phyloP scores from a whole-genome alignment of 2,797 vertebrate genomes.

The Poeciliopsis presidionis region DNA sequence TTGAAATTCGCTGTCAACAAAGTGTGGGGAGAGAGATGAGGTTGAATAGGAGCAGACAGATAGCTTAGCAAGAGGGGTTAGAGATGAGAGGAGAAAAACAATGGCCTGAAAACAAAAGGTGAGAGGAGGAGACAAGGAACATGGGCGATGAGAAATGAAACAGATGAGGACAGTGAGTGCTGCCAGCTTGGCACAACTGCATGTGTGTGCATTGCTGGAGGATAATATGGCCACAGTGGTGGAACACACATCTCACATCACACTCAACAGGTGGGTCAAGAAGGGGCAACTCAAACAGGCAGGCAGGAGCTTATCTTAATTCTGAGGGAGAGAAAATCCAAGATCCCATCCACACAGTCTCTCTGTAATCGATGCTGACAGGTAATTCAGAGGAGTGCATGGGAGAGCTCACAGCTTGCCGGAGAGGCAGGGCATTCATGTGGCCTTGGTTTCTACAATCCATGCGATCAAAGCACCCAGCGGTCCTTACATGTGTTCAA shows the following conservation, averaged over 20 bases:
- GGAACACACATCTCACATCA: conserved; percentile 62
- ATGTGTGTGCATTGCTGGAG: conserved; percentile 31
- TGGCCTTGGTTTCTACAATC: conserved; percentile 49
- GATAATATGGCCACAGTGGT: conserved; percentile 58
- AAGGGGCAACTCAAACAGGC: conserved; percentile 76
- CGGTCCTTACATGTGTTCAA: conserved; percentile 45
- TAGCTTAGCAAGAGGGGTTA: conserved; percentile 47
- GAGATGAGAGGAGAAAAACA: conserved; percentile 51
- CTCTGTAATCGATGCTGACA: conserved; percentile 84
- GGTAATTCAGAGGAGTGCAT: conserved; percentile 79
- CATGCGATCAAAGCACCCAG: conserved; percentile 69
- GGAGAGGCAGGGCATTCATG: conserved; percentile 60
- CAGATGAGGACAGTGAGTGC: conserved; percentile 57
- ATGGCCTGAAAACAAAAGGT: conserved; percentile 64
- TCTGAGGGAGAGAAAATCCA: conserved; percentile 82
- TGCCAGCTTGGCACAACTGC: conserved; percentile 38
- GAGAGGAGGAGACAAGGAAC: conserved; percentile 45
- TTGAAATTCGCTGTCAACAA: conserved; percentile 60
- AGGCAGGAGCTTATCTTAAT: conserved; percentile 85
- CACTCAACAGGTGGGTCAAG: conserved; percentile 78
- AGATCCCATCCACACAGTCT: conserved; percentile 79
- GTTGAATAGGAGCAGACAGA: conserved; percentile 64
- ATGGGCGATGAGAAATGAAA: conserved; percentile 47
- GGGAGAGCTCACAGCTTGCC: conserved; percentile 69
- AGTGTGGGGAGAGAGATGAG: conserved; percentile 58